Evolutionary conservation across 2,888 invertebrate species (phyloP).

Genomic region (Rhabditophanes sp.): DNA sequence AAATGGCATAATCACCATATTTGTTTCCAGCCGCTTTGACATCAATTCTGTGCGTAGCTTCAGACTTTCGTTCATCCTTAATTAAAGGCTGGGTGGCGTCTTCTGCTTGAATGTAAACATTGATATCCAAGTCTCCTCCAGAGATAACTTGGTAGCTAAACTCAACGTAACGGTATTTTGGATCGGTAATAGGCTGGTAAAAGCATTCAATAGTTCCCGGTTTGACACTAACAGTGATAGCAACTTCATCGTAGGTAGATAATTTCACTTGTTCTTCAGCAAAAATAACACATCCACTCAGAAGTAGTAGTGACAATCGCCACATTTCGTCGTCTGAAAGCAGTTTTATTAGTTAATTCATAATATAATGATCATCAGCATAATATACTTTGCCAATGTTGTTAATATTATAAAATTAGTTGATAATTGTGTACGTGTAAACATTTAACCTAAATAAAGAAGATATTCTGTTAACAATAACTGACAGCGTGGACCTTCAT

Average conservation of each 20-base stretch:
- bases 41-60: slow-evolving; percentile 9
- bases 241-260: slow-evolving; percentile 15
- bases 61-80: neutral
- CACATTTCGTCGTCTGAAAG: too few relatives aligned
- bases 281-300: too few relatives aligned
- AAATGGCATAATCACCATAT: slow-evolving; percentile 63
- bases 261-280: too few relatives aligned
- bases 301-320: too few relatives aligned
- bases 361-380: too few relatives aligned
- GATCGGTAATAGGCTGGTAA: slow-evolving; percentile 15
- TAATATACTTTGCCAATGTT: too few relatives aligned
- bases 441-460: too few relatives aligned
- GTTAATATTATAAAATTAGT: too few relatives aligned
- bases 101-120: slow-evolving; percentile 53
- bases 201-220: slow-evolving; percentile 18
- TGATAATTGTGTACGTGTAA: too few relatives aligned
- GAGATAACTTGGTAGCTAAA: slow-evolving; percentile 61
- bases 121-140: slow-evolving; percentile 64
- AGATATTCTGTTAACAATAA: too few relatives aligned
- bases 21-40: slow-evolving; percentile 13
- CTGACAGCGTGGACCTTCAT: too few relatives aligned
- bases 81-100: slow-evolving; percentile 35
- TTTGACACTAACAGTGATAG: slow-evolving; percentile 13
- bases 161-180: slow-evolving; percentile 15
- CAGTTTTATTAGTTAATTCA: too few relatives aligned